phyloP scores from a whole-genome alignment of 2,888 invertebrate genomes.

The Drosophila anomalata region DNA sequence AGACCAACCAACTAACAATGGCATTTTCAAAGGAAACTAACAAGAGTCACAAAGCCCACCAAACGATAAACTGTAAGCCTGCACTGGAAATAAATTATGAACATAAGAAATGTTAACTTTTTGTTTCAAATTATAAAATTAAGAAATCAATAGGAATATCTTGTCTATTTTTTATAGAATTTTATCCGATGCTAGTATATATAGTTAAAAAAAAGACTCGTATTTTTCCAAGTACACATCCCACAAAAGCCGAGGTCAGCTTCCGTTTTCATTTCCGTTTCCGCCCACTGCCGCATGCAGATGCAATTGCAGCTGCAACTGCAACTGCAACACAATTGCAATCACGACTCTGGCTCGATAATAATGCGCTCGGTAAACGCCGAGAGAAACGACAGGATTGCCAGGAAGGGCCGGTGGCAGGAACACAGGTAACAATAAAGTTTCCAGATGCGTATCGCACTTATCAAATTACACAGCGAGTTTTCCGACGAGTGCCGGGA shows the following conservation, averaged over 20 bases:
- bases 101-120: not conserved
- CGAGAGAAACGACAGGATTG: not conserved
- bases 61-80: conserved; percentile 10
- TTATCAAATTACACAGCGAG: conserved; percentile 44
- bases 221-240: not conserved
- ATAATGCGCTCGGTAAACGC: conserved; percentile 30
- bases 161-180: too few species aligned
- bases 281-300: conserved; percentile 20
- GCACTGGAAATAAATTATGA: not conserved
- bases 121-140: too few species aligned
- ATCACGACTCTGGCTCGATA: conserved; percentile 34
- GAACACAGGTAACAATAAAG: conserved; percentile 31
- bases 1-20: conserved; percentile 42
- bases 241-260: conserved; percentile 13
- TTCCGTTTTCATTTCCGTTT: conserved; percentile 35
- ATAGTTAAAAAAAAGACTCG: too few species aligned
- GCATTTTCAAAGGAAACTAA: conserved; percentile 28
- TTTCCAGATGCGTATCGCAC: conserved; percentile 35
- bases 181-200: too few species aligned
- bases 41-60: conserved; percentile 28
- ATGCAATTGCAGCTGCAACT: conserved; percentile 14
- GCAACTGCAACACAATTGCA: conserved; percentile 14
- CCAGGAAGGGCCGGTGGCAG: not conserved
- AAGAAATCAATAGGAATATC: too few species aligned
- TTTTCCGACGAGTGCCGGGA: not conserved